Base-by-base conservation (phyloP, 2,113 vertebrate genomes). In the Sinocyclocheilus anophthalmus region DNA sequence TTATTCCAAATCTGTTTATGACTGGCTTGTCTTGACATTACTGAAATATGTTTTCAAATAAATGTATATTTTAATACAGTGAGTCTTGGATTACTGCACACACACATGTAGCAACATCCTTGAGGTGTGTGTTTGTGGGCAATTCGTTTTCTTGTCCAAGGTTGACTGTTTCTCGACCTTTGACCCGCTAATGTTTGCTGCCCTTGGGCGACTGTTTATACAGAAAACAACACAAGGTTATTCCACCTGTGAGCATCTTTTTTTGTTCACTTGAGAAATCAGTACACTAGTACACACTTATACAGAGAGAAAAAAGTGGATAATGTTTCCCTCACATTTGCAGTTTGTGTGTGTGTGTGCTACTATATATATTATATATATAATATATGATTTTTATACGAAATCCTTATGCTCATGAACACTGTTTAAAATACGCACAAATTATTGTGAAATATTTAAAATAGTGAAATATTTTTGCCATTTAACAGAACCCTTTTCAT, bases 201-300 rank as follows among this genome's bases (percentile, higher is more conserved):
- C 33, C 84, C 69, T 84, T 55, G 63, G 63, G 18, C 70, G 88
- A 86, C n/a, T 90, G 78, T 90, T 91, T 87, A 82, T 75, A 81
- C 63, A 90, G 70, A 87, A 84, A 81, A 61, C 53, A 30, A 42
- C 20, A 86, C 81, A 91, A 90, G 87, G 88, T 83, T 76, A 24
- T 59, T 61, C 2, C 22, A 16, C 78, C 78, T 61, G 39, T 20
- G 12, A 33, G 5, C 69, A 37, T 45, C 18, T 18, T 69, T 33
- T 33, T 33, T 33, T 69, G 65, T 33, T 33, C 26, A 69, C 0
- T 69, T 69, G 63, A 67, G 30, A 18, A 20, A 18, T 37, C 67
- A 33, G 14, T 7, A 16, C 26, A 33, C 13, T 67, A 26, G 11
- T 26, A 5, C 61, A 65, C 61, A 65, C 61, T 65, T 5, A 12